phyloP scores from a whole-genome alignment of 2,888 invertebrate genomes.

The Oegoconia quadripuncta region DNA sequence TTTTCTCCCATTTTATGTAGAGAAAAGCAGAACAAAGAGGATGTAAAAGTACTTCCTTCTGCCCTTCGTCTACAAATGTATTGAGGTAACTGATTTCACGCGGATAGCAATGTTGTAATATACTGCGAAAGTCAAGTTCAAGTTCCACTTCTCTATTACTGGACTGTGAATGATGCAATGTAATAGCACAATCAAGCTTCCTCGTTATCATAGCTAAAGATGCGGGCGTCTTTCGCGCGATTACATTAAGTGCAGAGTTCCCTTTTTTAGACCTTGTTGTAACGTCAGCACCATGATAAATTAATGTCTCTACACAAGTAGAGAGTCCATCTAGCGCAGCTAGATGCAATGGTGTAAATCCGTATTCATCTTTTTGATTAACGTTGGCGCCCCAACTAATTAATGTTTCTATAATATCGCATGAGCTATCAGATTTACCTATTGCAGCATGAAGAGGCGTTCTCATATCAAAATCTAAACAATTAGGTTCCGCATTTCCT shows the following conservation, averaged over 20 bases:
- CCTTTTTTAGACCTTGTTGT: conserved; percentile 93
- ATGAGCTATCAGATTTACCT: conserved; percentile 89
- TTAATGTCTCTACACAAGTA: conserved; percentile 90
- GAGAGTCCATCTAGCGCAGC: conserved; percentile 92
- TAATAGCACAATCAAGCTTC: conserved; percentile 89
- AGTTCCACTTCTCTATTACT: conserved; percentile 90
- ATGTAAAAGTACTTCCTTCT: conserved; percentile 91
- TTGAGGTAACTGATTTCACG: conserved; percentile 92
- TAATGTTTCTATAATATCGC: conserved; percentile 88
- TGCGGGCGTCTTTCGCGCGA: conserved; percentile 91
- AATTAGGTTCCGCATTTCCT: conserved; percentile 87
- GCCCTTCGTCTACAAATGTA: conserved; percentile 92
- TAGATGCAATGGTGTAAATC: conserved; percentile 91
- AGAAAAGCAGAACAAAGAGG: conserved; percentile 93
- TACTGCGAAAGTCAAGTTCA: conserved; percentile 89
- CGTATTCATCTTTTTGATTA: conserved; percentile 91
- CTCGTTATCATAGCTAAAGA: conserved; percentile 90
- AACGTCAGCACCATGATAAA: conserved; percentile 93
- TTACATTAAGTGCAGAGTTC: conserved; percentile 90
- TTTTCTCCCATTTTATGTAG: conserved; percentile 94
- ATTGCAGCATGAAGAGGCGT: conserved; percentile 91
- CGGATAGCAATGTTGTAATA: conserved; percentile 89
- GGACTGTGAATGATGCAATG: conserved; percentile 87
- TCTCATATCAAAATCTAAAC: conserved; percentile 88
- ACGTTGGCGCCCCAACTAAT: conserved; percentile 90